phyloP scores from a whole-genome alignment of 2,888 invertebrate genomes.

The Scaptomyza flava region DNA sequence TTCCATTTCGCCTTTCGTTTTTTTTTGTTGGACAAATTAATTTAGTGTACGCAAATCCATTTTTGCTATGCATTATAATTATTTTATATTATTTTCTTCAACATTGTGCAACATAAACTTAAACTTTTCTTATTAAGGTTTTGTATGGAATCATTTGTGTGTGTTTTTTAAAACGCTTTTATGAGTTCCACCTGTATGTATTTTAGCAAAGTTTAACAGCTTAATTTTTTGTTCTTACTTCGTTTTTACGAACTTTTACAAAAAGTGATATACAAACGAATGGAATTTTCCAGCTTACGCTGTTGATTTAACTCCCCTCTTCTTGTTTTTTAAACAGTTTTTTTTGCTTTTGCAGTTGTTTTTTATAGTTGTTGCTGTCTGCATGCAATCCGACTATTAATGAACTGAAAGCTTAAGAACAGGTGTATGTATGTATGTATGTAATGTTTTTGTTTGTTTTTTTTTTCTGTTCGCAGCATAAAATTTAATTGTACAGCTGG shows the following conservation, averaged over 20 bases:
- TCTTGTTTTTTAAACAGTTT: conserved; percentile 13
- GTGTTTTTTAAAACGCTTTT: too few species aligned
- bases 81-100: neutral
- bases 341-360: conserved; percentile 9
- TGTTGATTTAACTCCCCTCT: neutral
- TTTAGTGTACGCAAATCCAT: too few species aligned
- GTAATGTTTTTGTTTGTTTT: neutral
- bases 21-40: too few species aligned
- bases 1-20: neutral
- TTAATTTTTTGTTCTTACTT: neutral
- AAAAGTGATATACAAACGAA: conserved; percentile 9
- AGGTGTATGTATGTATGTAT: conserved; percentile 27
- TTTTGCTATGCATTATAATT: too few species aligned
- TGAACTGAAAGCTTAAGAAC: conserved; percentile 50
- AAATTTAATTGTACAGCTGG: conserved; percentile 73
- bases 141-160: neutral
- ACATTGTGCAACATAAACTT: too few species aligned
- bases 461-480: conserved; percentile 39
- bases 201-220: too few species aligned
- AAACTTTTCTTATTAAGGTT: too few species aligned
- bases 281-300: conserved; percentile 5
- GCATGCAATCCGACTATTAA: conserved; percentile 51
- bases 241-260: neutral
- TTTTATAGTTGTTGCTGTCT: conserved; percentile 20
- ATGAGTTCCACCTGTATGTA: too few species aligned